Percentiles rank a stretch among this genome's conserved stretches.
Conservation (phyloP, 2,113 vertebrate species). For the Mesocricetus auratus region DNA sequence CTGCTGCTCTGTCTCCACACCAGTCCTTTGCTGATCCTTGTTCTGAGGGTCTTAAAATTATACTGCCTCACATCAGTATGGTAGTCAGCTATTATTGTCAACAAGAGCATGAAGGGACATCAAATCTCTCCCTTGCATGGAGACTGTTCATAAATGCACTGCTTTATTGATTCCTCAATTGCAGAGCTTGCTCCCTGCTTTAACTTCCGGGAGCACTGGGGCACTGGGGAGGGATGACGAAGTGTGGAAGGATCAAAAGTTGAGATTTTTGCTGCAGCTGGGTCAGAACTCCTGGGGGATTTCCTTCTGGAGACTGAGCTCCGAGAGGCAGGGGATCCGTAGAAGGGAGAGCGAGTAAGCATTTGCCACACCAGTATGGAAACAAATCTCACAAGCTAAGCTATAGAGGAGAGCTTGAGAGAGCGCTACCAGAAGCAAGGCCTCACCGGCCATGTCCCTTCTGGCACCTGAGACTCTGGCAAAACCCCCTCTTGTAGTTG, state of each 20-base stretch:
- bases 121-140: constrained; percentile 74
- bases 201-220: constrained; percentile 44
- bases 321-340: background rate
- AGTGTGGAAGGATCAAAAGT: background rate
- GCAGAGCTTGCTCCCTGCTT: constrained; percentile 57
- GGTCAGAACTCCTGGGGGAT: constrained; percentile 28
- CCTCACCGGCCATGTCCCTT: background rate
- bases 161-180: constrained; percentile 77
- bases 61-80: constrained; percentile 68
- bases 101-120: constrained; percentile 78
- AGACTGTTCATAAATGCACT: constrained; percentile 72
- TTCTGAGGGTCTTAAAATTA: constrained; percentile 72
- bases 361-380: background rate
- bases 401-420: background rate
- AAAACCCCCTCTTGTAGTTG: constrained; percentile 10
- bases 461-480: background rate
- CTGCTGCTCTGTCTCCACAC: background rate
- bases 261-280: constrained; percentile 18
- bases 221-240: background rate
- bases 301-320: background rate
- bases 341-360: background rate
- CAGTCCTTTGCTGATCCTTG: constrained; percentile 45
- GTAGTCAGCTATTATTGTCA: constrained; percentile 81
- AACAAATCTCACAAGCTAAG: background rate
- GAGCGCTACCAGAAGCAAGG: background rate